Conservation (phyloP, 2,797 vertebrate species). For the Enteromius radiatus region DNA sequence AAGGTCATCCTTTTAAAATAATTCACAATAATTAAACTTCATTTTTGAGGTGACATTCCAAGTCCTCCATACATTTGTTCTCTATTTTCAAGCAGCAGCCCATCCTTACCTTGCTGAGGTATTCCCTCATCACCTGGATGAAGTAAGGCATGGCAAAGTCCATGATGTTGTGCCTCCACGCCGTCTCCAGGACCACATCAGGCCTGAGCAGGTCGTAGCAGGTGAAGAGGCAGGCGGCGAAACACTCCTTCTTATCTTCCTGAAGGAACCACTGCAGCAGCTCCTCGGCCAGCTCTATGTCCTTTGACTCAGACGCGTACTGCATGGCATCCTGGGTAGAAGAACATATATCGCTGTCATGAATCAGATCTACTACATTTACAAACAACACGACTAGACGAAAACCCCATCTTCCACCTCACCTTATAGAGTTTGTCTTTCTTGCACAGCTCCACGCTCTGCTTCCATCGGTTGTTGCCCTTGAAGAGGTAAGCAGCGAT, state of each 20-base stretch:
- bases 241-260: conserved; percentile 92
- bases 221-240: conserved; percentile 96
- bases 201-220: conserved; percentile 97
- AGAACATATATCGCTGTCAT: not conserved
- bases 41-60: not conserved
- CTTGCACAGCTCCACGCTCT: conserved; percentile 98
- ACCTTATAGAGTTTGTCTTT: conserved; percentile 99
- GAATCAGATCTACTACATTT: not conserved
- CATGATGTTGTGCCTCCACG: conserved; percentile 99
- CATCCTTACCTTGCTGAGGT: conserved; percentile 90
- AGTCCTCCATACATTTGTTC: not conserved
- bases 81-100: not conserved
- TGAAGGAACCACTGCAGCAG: conserved; percentile 89
- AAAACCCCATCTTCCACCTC: not conserved
- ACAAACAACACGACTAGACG: not conserved
- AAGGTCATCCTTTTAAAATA: not conserved
- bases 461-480: conserved; percentile 99
- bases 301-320: conserved; percentile 80
- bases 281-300: conserved; percentile 88
- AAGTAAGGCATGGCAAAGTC: conserved; percentile 99
- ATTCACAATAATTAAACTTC: not conserved
- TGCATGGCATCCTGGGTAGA: conserved; percentile 78
- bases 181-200: conserved; percentile 96
- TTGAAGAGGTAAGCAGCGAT: conserved; percentile 99
- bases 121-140: conserved; percentile 99